A percentile compares a stretch with the other conserved stretches of the same genome.
Conservation (phyloP, 2,888 invertebrate species). For the Drosophila parthenogenetica region DNA sequence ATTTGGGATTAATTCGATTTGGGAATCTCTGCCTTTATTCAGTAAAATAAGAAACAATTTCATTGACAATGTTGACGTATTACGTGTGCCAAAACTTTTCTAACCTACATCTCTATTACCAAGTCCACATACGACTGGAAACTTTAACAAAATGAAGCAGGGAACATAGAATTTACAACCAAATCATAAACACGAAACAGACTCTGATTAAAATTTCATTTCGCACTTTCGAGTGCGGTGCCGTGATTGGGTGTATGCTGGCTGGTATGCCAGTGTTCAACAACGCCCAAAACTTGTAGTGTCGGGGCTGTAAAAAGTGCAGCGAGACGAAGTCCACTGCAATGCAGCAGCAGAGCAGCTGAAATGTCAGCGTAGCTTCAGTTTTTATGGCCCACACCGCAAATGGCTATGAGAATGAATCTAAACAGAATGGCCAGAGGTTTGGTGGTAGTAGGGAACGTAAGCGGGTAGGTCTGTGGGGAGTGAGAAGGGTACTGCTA, state of each 20-base stretch:
- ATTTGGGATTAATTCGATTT: too few relatives aligned
- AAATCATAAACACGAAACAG: slow-evolving; percentile 62
- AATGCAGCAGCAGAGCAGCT: slow-evolving; percentile 70
- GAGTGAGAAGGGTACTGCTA: not conserved
- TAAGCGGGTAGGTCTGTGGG: not conserved
- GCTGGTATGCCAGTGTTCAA: slow-evolving; percentile 18
- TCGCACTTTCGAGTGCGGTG: slow-evolving; percentile 62
- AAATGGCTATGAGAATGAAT: slow-evolving; percentile 66
- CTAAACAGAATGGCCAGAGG: slow-evolving; percentile 51
- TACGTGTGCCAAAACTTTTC: not conserved
- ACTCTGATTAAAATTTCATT: slow-evolving; percentile 75
- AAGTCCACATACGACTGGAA: slow-evolving; percentile 9
- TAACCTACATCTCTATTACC: not conserved
- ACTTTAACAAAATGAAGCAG: slow-evolving; percentile 22
- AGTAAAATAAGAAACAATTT: too few relatives aligned
- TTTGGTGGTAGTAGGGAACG: not conserved
- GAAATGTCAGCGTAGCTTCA: slow-evolving; percentile 67
- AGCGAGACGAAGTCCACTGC: slow-evolving; percentile 59
- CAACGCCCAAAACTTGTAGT: slow-evolving; percentile 39
- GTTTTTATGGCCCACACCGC: slow-evolving; percentile 64
- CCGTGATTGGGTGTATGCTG: slow-evolving; percentile 54
- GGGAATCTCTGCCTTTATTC: too few relatives aligned
- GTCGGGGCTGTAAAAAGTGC: slow-evolving; percentile 63
- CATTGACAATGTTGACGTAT: too few relatives aligned
- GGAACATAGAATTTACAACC: slow-evolving; percentile 39